Evolutionary conservation across 2,888 invertebrate genomes (phyloP), one percentile per base, ranked within the genome.

Genomic region (Heliconius aoede): DNA sequence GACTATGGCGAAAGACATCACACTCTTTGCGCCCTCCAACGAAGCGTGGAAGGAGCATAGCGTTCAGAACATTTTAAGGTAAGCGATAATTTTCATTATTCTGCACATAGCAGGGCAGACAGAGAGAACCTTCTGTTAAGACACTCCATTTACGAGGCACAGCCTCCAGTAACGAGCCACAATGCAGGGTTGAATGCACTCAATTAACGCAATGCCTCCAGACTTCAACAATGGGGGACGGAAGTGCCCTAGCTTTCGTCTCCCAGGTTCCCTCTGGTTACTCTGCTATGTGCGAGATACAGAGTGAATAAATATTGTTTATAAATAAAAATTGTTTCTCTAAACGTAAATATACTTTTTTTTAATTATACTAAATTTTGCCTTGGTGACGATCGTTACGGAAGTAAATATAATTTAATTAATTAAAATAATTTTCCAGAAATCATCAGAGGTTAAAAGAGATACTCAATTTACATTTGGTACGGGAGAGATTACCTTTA

Each of bases 11-110:
- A 96, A 96, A 76, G 97, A 97, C 82, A 95, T 98, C 32, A 98
- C 98, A 4, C 95, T 98, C 76, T 97, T 98, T 88, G 98, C 98
- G 3, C 98, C 98, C 1, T 97, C 97, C 85, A 98, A 98, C 87
- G 97, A 97, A 79, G 98, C 98, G 21, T 97, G 98, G 96, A 95
- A 96, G 69, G 96, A 96, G 81, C 95, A 96, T 68, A 96, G 96
- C 80, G 95, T 98, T n/a, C 95, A 96, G 84, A 95, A 96, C 84
- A 95, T 97, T 79, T 91, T 96, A 73, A 95, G 95, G 96, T 95
- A 85, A n/a, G 9, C 9, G n/a, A n/a, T 9, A n/a, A 55, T 55
- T 55, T 36, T 36, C 36, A n/a, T n/a, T 46, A 46, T 46, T 7
- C 18, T 18, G 46, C 40, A 46, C 18, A 46, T 18, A 46, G 18